phyloP scores from a whole-genome alignment of 2,113 vertebrate species.

The Sarotherodon lohbergeri region DNA sequence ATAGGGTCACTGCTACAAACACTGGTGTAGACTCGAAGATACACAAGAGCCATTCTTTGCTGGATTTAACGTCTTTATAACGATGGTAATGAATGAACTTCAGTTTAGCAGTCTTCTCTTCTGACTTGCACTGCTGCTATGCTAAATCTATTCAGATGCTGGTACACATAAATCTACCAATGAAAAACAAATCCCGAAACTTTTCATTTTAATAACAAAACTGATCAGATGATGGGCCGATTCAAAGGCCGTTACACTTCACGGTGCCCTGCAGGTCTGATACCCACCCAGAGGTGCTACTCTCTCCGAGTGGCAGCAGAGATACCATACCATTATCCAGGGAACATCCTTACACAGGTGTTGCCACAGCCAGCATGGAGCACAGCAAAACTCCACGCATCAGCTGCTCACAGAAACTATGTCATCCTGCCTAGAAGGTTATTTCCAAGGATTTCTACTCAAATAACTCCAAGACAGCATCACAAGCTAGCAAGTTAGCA shows the following conservation, averaged over 20 bases:
- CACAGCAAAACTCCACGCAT: slow-evolving; percentile 9
- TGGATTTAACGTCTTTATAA: neutral
- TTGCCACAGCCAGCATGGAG: slow-evolving; percentile 9
- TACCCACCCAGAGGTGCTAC: slow-evolving; percentile 82
- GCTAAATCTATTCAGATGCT: neutral
- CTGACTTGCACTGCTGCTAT: neutral
- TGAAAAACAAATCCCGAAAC: fast-evolving
- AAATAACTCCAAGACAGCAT: neutral
- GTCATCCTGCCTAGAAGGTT: neutral
- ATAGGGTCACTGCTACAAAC: neutral
- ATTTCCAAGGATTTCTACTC: neutral
- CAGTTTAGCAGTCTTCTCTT: neutral
- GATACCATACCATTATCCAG: slow-evolving; percentile 84
- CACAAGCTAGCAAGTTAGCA: neutral
- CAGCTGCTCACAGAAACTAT: neutral
- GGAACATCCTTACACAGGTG: slow-evolving; percentile 63
- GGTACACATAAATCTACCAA: neutral
- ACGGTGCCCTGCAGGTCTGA: neutral
- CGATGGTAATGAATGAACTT: neutral
- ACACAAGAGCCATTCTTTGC: neutral
- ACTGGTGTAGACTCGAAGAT: neutral
- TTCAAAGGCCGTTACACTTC: neutral
- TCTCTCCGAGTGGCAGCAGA: slow-evolving; percentile 82
- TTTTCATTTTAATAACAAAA: neutral
- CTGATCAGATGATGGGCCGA: fast-evolving